Evolutionary conservation across 2,888 invertebrate species (phyloP).

Genomic region (Sarcophaga variegata): DNA sequence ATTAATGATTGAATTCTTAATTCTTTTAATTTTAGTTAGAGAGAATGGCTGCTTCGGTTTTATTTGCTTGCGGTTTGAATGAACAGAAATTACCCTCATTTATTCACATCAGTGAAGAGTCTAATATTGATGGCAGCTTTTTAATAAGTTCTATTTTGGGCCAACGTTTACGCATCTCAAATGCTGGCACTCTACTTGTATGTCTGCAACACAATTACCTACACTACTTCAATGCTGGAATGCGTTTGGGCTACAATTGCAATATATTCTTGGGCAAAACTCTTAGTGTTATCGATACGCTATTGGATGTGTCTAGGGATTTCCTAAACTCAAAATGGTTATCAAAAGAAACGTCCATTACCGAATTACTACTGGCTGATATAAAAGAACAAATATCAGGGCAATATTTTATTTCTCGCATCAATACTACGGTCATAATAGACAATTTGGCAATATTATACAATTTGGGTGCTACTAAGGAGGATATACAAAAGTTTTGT

Average conservation of each 20-base stretch:
- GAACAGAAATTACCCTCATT: conserved; percentile 84
- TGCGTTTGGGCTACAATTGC: conserved; percentile 88
- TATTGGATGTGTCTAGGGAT: conserved; percentile 82
- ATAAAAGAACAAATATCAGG: conserved; percentile 74
- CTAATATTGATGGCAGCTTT: conserved; percentile 88
- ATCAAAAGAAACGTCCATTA: conserved; percentile 77
- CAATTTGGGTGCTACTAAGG: conserved; percentile 83
- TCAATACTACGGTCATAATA: conserved; percentile 84
- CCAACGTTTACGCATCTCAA: conserved; percentile 84
- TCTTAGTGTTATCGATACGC: conserved; percentile 83
- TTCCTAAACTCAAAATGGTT: conserved; percentile 79
- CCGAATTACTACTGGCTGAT: conserved; percentile 76
- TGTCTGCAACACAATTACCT: conserved; percentile 87
- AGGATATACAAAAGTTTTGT: conserved; percentile 76
- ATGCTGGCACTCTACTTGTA: conserved; percentile 84
- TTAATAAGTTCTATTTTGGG: conserved; percentile 86
- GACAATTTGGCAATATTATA: conserved; percentile 89
- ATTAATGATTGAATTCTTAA: conserved; percentile 15
- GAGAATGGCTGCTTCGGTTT: conserved; percentile 85
- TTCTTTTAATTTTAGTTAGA: background rate
- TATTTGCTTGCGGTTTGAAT: conserved; percentile 85
- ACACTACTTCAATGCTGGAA: conserved; percentile 89
- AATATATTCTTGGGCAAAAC: conserved; percentile 82
- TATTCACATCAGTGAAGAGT: conserved; percentile 87
- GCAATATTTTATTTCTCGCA: conserved; percentile 74